These are phyloP conservation scores for Eupleurogrammus muticus DNA, from an alignment of 2,797 vertebrate genomes.

Conservation along the genomic window DNA sequence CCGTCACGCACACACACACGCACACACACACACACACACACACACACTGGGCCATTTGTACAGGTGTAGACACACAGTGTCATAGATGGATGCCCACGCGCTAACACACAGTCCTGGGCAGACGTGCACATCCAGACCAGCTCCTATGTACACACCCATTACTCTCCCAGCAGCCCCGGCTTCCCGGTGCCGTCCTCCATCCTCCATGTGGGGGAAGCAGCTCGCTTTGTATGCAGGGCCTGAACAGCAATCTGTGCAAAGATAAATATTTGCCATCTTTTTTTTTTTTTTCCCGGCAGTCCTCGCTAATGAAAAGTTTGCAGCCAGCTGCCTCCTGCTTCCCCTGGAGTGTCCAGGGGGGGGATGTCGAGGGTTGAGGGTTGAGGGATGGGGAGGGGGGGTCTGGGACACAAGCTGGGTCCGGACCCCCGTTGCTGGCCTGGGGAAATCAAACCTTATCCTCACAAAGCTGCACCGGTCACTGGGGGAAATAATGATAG, in stretches of 20 bases:
- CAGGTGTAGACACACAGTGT: slow-evolving; percentile 27
- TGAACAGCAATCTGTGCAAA: slow-evolving; percentile 72
- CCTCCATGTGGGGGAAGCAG: slow-evolving; percentile 48
- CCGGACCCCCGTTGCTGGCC: slow-evolving; percentile 36
- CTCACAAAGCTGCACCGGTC: slow-evolving; percentile 20
- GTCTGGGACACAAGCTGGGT: slow-evolving; percentile 48
- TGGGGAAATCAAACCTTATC: slow-evolving; percentile 41
- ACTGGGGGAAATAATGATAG: too few species aligned
- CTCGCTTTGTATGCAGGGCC: slow-evolving; percentile 71
- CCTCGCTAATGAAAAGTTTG: slow-evolving; percentile 76
- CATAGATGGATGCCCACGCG: slow-evolving; percentile 37
- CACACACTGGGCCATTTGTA: not conserved
- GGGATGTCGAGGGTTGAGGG: slow-evolving; percentile 18
- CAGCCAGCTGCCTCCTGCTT: slow-evolving; percentile 65
- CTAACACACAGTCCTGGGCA: slow-evolving; percentile 10
- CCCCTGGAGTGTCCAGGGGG: slow-evolving; percentile 46
- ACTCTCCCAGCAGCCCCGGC: slow-evolving; percentile 36
- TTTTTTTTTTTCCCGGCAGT: slow-evolving; percentile 53
- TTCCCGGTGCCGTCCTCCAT: slow-evolving; percentile 55
- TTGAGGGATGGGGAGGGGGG: not conserved
- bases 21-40: not conserved
- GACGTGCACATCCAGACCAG: slow-evolving; percentile 27
- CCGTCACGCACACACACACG: slow-evolving; percentile 32
- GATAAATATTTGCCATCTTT: slow-evolving; percentile 82
- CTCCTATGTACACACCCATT: slow-evolving; percentile 37